Evolutionary conservation across 2,113 vertebrate genomes (phyloP).

Genomic region (Nerophis ophidion): DNA sequence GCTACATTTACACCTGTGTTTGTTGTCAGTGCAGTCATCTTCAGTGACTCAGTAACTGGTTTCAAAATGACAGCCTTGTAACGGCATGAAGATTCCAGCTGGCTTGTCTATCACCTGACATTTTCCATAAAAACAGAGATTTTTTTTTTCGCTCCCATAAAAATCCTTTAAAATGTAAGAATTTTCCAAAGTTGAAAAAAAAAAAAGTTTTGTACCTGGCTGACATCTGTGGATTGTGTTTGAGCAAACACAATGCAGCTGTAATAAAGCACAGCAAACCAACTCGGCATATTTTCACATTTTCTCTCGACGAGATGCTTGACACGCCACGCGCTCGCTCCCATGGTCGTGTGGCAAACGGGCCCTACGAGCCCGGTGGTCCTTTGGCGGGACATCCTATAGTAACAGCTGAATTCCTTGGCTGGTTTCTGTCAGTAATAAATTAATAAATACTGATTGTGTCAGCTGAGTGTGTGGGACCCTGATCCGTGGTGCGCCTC

Average conservation of each 20-base stretch:
- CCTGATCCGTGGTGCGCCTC: slow-evolving; percentile 36
- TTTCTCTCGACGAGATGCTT: neutral
- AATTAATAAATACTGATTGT: slow-evolving; percentile 69
- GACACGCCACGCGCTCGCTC: neutral
- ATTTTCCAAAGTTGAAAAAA: neutral
- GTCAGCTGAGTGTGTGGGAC: slow-evolving; percentile 45
- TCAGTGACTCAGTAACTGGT: too few species aligned
- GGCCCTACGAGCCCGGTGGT: neutral
- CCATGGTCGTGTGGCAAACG: neutral
- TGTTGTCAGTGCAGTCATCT: too few species aligned
- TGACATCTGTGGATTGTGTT: slow-evolving; percentile 42
- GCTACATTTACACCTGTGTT: neutral
- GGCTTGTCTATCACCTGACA: neutral
- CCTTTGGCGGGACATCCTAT: neutral
- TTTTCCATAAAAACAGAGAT: slow-evolving; percentile 40
- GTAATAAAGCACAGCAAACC: slow-evolving; percentile 15
- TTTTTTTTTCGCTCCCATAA: slow-evolving; percentile 26
- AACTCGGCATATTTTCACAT: slow-evolving; percentile 10
- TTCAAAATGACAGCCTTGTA: too few species aligned
- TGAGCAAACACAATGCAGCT: slow-evolving; percentile 42
- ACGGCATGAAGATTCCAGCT: too few species aligned
- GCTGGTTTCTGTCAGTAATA: slow-evolving; percentile 58
- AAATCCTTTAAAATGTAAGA: slow-evolving; percentile 47
- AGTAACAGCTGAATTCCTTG: slow-evolving; percentile 54
- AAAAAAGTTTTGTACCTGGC: too few species aligned